Conservation (phyloP, 1,140 invertebrate species). For the Drosophila guanche region DNA sequence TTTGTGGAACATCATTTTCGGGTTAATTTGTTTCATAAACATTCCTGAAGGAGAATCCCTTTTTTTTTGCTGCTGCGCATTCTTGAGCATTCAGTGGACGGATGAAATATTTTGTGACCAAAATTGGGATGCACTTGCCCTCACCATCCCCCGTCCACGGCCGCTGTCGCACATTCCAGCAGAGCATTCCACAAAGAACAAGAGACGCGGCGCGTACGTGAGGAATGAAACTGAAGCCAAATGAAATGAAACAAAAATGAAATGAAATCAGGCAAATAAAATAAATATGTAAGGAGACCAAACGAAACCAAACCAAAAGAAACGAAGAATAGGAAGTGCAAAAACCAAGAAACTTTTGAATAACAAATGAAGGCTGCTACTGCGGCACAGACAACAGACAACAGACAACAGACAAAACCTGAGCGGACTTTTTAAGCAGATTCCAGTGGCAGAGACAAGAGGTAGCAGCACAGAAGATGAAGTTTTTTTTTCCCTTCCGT, state of each 20-base stretch:
- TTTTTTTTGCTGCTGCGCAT: too few relatives aligned
- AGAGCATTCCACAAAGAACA: background rate
- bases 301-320: conserved; percentile 6
- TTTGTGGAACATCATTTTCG: too few relatives aligned
- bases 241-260: conserved; percentile 45
- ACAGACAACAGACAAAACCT: conserved; percentile 56
- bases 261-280: conserved; percentile 53
- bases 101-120: too few relatives aligned
- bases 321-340: conserved; percentile 36
- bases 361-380: conserved; percentile 74
- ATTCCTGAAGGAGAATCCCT: too few relatives aligned
- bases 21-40: too few relatives aligned
- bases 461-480: conserved; percentile 5
- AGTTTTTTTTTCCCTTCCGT: conserved; percentile 6
- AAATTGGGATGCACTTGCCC: too few relatives aligned
- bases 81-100: too few relatives aligned
- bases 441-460: conserved; percentile 28
- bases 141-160: too few relatives aligned
- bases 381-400: conserved; percentile 16
- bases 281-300: conserved; percentile 41
- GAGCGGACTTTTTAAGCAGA: conserved; percentile 77
- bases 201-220: conserved; percentile 35
- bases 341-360: conserved; percentile 74
- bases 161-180: background rate
- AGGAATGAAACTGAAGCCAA: conserved; percentile 26